A percentile compares a stretch with the other conserved stretches of the same genome.
Evolutionary conservation across 2,113 vertebrate species (phyloP).

Genomic region (Notothenia rossii): DNA sequence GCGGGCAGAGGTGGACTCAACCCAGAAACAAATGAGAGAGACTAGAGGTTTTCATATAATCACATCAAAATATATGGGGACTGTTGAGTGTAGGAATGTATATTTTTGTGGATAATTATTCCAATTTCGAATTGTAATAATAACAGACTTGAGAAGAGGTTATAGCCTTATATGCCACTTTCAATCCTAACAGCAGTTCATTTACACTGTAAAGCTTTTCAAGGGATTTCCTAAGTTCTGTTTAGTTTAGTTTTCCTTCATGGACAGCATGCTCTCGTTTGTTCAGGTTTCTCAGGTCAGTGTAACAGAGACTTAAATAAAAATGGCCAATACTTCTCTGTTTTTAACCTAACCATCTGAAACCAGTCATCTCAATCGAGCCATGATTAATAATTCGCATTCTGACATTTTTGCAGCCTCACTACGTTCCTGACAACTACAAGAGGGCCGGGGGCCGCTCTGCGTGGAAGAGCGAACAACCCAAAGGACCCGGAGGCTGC

Average conservation of each 20-base stretch:
- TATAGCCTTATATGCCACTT: background rate
- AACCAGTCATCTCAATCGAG: background rate
- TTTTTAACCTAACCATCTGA: background rate
- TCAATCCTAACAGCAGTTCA: background rate
- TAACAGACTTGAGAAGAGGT: background rate
- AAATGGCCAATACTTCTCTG: background rate
- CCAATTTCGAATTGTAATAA: background rate
- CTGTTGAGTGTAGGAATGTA: background rate
- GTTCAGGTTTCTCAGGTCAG: background rate
- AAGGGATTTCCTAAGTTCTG: background rate
- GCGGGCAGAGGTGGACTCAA: too few species aligned
- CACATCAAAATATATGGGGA: constrained; percentile 1
- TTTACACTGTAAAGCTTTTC: background rate
- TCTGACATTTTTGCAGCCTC: constrained; percentile 85
- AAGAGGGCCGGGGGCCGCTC: constrained; percentile 97
- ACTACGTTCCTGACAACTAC: constrained; percentile 99
- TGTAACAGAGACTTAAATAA: background rate
- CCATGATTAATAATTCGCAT: background rate
- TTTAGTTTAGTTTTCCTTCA: constrained; percentile 7
- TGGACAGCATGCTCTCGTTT: background rate
- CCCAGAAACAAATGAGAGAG: background rate
- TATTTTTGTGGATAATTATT: background rate
- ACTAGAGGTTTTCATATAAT: background rate
- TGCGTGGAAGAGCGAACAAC: constrained; percentile 94
- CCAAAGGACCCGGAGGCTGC: constrained; percentile 83